Base-by-base conservation (phyloP, 2,113 vertebrate species). In the Chaetorhynchus papuensis region DNA sequence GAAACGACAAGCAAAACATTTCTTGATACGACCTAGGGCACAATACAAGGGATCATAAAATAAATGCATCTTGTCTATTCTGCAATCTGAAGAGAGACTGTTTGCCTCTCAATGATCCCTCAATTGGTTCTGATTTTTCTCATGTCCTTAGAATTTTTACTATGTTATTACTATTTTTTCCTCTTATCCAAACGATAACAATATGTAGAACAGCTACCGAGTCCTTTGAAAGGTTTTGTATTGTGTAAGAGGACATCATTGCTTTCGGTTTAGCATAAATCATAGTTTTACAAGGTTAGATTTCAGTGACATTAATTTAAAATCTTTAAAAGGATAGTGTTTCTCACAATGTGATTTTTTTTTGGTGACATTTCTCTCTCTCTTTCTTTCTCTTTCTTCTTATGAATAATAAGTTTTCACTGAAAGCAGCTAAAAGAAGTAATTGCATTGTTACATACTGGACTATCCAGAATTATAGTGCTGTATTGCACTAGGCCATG, bases 401-500 rank as follows among this genome's bases (percentile, higher is more conserved):
- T 53, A 22, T 1, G 0, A 6, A 41, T 39, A 47, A 30, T 5
- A 71, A 14, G 4, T 47, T 82, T 74, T 70, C 42, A 52, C 11
- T 56, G 20, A 54, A 68, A 52, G 6, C 4, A 56, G 35, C 12
- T 44, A 24, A 68, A 85, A 21, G 8, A 57, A 37, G 3, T 45
- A 42, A 69, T 39, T 64, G 6, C 5, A 17, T 42, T 80, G 24
- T 42, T 56, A 44, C 10, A 9, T n/a, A 35, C 7, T 16, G 9
- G 18, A 30, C 30, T 50, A 68, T 19, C 2, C 33, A 71, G 10
- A 2, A 47, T 47, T 52, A 56, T 20, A 69, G 19, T 77, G 24
- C 3, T 8, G 5, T 45, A 31, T 13, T 26, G 11, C 3, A 31
- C 13, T 41, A 69, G 22, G 6, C 7, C 9, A 3, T 2, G 1